These are phyloP conservation scores for Diglossa cyanea DNA, from an alignment of 2,797 vertebrate species.

Conservation along the genomic window DNA sequence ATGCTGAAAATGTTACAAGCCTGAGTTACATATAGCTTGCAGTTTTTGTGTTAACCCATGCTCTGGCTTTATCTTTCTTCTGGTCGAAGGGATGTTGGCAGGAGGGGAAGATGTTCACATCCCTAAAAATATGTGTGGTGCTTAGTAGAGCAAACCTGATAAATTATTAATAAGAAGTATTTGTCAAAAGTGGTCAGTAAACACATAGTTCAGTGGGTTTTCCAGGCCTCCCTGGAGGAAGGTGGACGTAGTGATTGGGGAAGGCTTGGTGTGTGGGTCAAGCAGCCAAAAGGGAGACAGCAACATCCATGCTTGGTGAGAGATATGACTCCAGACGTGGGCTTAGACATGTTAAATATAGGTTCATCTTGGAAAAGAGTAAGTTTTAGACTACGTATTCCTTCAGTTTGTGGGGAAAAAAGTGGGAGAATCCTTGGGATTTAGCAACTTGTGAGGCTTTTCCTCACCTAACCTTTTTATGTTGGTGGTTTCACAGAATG, in stretches of 20 bases:
- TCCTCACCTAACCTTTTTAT: not conserved
- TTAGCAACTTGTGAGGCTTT: not conserved
- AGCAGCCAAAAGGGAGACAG: not conserved
- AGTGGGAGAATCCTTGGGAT: not conserved
- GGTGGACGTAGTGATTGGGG: not conserved
- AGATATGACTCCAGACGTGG: rapidly evolving
- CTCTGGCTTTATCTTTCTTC: not conserved
- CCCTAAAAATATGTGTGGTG: not conserved
- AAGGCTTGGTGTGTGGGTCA: not conserved
- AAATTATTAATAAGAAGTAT: not conserved
- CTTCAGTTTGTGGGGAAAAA: not conserved
- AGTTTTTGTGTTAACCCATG: not conserved
- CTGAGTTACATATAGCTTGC: not conserved
- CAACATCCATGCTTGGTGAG: not conserved
- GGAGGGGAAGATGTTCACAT: not conserved
- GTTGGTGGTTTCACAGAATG: not conserved
- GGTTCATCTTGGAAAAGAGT: not conserved
- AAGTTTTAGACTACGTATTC: not conserved
- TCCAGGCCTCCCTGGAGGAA: not conserved
- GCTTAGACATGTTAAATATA: not conserved
- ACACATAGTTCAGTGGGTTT: not conserved
- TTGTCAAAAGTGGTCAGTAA: not conserved
- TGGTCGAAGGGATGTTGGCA: not conserved
- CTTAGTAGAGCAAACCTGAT: not conserved
- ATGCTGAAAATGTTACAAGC: conserved; percentile 2